Conservation (phyloP, 1,140 invertebrate species). For the Drosophila gunungcola region DNA sequence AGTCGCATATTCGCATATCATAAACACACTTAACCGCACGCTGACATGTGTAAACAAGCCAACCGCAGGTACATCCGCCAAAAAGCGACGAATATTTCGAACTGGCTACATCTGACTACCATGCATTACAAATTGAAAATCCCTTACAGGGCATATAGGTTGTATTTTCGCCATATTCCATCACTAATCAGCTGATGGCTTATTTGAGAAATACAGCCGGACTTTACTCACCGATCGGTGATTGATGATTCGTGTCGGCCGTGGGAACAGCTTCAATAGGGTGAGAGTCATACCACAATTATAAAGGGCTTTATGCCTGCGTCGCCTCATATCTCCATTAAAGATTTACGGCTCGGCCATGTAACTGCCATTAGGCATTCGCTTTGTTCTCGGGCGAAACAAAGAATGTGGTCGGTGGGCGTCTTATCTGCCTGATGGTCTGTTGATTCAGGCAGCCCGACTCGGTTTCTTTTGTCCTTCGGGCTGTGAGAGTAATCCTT, state of each 20-base stretch:
- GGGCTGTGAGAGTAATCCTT: slow-evolving; percentile 41
- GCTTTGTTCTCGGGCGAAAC: slow-evolving; percentile 40
- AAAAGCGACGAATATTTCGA: slow-evolving; percentile 10
- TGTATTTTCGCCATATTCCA: slow-evolving; percentile 16
- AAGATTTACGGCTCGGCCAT: slow-evolving; percentile 38
- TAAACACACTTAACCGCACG: slow-evolving; percentile 63
- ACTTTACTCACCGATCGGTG: background rate
- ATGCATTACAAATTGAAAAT: slow-evolving; percentile 18
- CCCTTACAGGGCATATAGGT: slow-evolving; percentile 2
- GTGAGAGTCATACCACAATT: slow-evolving; percentile 6
- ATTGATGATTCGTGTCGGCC: slow-evolving; percentile 23
- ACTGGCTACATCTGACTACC: background rate
- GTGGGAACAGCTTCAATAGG: background rate
- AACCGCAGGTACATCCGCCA: slow-evolving; percentile 9
- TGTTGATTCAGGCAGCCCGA: slow-evolving; percentile 43
- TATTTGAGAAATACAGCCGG: slow-evolving; percentile 32
- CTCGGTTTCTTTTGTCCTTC: slow-evolving; percentile 28
- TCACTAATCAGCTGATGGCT: slow-evolving; percentile 5
- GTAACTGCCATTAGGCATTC: slow-evolving; percentile 45
- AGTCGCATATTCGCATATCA: slow-evolving; percentile 36
- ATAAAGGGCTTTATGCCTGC: slow-evolving; percentile 21
- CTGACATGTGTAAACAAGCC: slow-evolving; percentile 59
- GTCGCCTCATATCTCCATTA: slow-evolving; percentile 16
- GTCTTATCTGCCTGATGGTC: slow-evolving; percentile 48
- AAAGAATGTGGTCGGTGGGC: slow-evolving; percentile 31